Evolutionary conservation across 1,140 invertebrate genomes (phyloP).

Genomic region (Ephestia elutella): DNA sequence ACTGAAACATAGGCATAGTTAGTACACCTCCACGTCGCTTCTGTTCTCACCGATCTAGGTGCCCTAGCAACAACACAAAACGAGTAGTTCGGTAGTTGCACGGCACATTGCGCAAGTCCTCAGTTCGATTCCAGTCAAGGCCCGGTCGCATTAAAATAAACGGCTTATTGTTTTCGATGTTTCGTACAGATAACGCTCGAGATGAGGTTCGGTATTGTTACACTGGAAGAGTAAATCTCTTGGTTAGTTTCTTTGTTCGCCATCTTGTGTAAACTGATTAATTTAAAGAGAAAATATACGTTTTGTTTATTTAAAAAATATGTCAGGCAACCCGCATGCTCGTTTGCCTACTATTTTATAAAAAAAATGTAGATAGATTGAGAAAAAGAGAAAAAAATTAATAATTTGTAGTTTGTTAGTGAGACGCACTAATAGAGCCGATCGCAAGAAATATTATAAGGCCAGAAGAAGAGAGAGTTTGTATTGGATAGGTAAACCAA

Average conservation of each 20-base stretch:
- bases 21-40: background rate
- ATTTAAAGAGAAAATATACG: too few relatives aligned
- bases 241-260: background rate
- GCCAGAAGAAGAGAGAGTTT: too few relatives aligned
- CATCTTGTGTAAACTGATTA: background rate
- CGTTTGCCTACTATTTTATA: too few relatives aligned
- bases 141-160: constrained; percentile 20
- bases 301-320: too few relatives aligned
- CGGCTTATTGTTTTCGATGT: constrained; percentile 24
- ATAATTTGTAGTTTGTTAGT: too few relatives aligned
- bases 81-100: constrained; percentile 17
- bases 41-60: constrained; percentile 23
- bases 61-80: constrained; percentile 43
- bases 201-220: background rate
- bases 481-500: too few relatives aligned
- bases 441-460: too few relatives aligned
- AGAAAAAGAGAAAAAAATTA: too few relatives aligned
- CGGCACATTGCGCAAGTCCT: constrained; percentile 23
- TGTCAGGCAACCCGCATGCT: too few relatives aligned
- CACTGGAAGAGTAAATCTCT: background rate
- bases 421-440: too few relatives aligned
- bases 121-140: constrained; percentile 27
- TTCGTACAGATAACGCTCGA: background rate
- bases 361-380: too few relatives aligned
- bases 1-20: background rate